Conservation (phyloP, 1,140 invertebrate species). For the Scaptomyza graminum region DNA sequence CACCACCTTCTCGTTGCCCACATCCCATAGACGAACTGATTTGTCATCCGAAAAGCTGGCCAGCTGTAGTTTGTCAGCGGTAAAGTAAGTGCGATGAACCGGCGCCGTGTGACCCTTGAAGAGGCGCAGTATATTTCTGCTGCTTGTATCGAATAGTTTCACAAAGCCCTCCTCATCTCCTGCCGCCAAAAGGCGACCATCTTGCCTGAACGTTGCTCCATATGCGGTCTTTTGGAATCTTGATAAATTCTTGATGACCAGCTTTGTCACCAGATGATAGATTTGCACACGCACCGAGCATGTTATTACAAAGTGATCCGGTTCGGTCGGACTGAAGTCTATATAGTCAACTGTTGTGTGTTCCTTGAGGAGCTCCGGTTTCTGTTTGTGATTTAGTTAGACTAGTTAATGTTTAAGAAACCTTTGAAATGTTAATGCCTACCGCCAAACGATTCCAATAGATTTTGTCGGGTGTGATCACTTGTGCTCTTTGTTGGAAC, state of each 20-base stretch:
- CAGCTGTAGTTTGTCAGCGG: constrained; percentile 90
- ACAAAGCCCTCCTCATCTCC: constrained; percentile 95
- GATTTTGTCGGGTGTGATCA: constrained; percentile 89
- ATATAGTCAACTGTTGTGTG: constrained; percentile 95
- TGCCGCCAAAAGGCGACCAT: constrained; percentile 93
- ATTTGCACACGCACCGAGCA: constrained; percentile 95
- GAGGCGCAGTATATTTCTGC: constrained; percentile 89
- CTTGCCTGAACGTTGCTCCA: constrained; percentile 92
- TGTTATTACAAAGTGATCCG: constrained; percentile 95
- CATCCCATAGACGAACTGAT: constrained; percentile 94
- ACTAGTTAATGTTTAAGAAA: constrained; percentile 7
- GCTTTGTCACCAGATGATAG: constrained; percentile 95
- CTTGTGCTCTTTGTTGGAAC: constrained; percentile 88
- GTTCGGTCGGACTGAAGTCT: constrained; percentile 94
- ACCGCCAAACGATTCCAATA: constrained; percentile 95
- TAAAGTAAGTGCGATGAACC: constrained; percentile 94
- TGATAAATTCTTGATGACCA: constrained; percentile 92
- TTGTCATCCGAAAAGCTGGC: constrained; percentile 98
- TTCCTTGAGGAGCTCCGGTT: constrained; percentile 95
- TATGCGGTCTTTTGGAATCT: constrained; percentile 94
- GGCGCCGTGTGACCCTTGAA: constrained; percentile 86
- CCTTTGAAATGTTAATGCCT: constrained; percentile 78
- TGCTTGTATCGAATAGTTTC: constrained; percentile 94
- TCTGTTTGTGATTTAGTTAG: constrained; percentile 86
- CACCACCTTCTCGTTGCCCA: constrained; percentile 91